phyloP scores from a whole-genome alignment of 2,113 vertebrate genomes.

The Python bivittatus region DNA sequence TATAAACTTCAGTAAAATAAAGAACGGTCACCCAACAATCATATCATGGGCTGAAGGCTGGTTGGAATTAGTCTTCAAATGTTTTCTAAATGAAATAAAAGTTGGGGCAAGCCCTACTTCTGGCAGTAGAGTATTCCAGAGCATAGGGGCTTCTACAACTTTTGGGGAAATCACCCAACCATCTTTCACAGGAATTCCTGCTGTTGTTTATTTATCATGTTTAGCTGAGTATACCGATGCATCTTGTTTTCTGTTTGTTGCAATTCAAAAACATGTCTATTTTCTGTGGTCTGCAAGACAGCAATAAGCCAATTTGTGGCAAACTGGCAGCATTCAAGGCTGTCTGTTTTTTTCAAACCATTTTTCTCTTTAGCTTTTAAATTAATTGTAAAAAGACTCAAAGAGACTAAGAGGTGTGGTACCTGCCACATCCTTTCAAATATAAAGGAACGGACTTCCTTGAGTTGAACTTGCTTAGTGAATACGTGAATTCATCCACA shows the following conservation, averaged over 20 bases:
- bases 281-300: not conserved
- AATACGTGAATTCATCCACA: not conserved
- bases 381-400: not conserved
- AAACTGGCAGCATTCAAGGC: not conserved
- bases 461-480: not conserved
- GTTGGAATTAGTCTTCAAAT: too few species aligned
- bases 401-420: not conserved
- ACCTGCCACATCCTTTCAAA: not conserved
- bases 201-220: too few species aligned
- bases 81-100: too few species aligned
- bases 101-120: too few species aligned
- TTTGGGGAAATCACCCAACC: too few species aligned
- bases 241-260: not conserved
- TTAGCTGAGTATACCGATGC: too few species aligned
- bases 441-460: not conserved
- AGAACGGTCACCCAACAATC: too few species aligned
- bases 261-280: not conserved
- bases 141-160: too few species aligned
- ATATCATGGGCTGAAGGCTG: too few species aligned
- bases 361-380: not conserved
- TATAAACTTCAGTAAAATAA: too few species aligned
- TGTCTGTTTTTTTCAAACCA: not conserved
- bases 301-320: not conserved
- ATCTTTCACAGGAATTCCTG: too few species aligned
- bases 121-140: too few species aligned